Conservation (phyloP, 2,113 vertebrate genomes). For the Calcarius ornatus region DNA sequence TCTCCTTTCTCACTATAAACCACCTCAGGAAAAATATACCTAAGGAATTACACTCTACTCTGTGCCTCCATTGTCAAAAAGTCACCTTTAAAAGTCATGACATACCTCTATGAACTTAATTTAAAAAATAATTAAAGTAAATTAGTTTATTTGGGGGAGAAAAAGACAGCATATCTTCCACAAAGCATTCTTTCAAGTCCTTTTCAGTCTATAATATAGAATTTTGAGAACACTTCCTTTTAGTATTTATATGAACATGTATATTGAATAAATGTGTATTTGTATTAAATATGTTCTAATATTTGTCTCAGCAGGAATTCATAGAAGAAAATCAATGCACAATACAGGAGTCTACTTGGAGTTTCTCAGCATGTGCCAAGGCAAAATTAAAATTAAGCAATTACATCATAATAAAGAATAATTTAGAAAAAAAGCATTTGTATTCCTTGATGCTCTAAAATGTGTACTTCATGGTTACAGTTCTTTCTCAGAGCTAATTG, state of each 20-base stretch:
- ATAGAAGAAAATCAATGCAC: neutral
- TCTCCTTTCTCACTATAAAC: neutral
- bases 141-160: neutral
- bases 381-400: slow-evolving; percentile 8
- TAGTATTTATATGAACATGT: neutral
- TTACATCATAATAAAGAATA: neutral
- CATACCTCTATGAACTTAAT: neutral
- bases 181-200: neutral
- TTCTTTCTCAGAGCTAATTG: neutral
- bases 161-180: neutral
- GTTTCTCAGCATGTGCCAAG: neutral
- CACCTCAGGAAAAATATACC: neutral
- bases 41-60: neutral
- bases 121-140: neutral
- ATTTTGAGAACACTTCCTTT: neutral
- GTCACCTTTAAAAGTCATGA: neutral
- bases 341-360: neutral
- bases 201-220: neutral
- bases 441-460: neutral
- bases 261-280: neutral
- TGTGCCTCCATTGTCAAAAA: neutral
- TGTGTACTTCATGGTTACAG: neutral
- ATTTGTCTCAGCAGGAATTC: neutral
- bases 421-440: neutral
- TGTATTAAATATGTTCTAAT: neutral